Conservation (phyloP, 1,140 invertebrate genomes). For the Venustaconcha ellipsiformis region DNA sequence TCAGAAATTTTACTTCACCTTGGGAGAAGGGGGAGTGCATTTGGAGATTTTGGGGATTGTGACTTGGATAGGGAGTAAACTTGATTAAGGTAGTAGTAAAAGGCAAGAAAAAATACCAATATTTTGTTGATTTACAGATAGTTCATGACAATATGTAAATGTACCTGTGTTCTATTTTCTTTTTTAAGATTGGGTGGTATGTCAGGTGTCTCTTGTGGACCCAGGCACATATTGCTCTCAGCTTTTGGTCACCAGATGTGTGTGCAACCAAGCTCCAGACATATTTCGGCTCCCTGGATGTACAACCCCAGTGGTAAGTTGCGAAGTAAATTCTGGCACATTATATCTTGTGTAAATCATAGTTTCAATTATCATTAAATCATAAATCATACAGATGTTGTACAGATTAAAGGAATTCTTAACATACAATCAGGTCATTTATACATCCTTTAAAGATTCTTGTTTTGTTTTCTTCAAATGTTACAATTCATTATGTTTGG, state of each 20-base stretch:
- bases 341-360: neutral
- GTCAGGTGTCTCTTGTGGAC: conserved; percentile 50
- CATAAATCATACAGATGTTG: neutral
- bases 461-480: neutral
- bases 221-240: conserved; percentile 19
- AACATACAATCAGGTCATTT: neutral
- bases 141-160: no score
- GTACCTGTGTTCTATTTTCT: neutral
- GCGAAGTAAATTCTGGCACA: neutral
- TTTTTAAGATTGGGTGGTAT: conserved; percentile 52
- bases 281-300: conserved; percentile 41
- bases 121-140: no score
- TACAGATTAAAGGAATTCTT: neutral
- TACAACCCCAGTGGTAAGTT: conserved; percentile 30
- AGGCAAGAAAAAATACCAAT: no score
- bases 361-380: neutral
- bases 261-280: conserved; percentile 31
- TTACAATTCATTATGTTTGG: neutral
- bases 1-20: no score
- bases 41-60: no score
- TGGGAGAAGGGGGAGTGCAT: no score
- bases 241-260: conserved; percentile 47
- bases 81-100: no score
- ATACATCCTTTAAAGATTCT: neutral
- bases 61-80: no score